phyloP scores from a whole-genome alignment of 2,888 invertebrate genomes.

The Latrodectus hesperus region DNA sequence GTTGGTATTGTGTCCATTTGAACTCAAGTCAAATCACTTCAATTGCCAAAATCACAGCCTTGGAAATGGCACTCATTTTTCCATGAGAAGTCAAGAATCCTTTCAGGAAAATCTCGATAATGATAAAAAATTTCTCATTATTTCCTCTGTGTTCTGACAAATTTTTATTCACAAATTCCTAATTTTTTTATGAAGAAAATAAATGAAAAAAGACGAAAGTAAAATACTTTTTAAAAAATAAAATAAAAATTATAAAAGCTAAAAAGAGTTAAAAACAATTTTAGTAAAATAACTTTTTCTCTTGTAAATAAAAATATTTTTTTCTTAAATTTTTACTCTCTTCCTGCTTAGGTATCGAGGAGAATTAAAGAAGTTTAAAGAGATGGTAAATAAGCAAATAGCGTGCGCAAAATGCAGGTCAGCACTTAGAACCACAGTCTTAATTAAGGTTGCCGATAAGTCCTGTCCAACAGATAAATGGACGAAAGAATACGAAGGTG shows the following conservation, averaged over 20 bases:
- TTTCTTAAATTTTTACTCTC: neutral
- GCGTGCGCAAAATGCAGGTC: conserved; percentile 37
- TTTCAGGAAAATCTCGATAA: too few species aligned
- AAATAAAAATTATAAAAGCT: neutral
- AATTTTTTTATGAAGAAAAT: neutral
- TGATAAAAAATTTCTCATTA: too few species aligned
- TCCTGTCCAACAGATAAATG: conserved; percentile 36
- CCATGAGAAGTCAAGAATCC: too few species aligned
- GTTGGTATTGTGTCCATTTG: too few species aligned
- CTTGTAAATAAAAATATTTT: neutral
- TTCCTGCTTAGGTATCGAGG: conserved; percentile 35
- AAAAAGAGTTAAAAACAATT: neutral
- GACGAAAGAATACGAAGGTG: conserved; percentile 55
- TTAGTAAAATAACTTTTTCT: neutral
- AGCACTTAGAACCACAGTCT: neutral
- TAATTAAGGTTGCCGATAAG: conserved; percentile 14
- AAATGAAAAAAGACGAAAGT: neutral
- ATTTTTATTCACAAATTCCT: too few species aligned
- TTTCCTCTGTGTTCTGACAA: too few species aligned
- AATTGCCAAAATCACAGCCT: too few species aligned
- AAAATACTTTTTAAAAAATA: neutral
- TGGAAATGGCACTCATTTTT: too few species aligned
- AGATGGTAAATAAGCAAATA: conserved; percentile 17
- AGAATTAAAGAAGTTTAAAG: conserved; percentile 4
- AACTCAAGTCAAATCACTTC: too few species aligned